Conservation (phyloP, 2,888 invertebrate species). For the Sinopyrophorus schimmeli region DNA sequence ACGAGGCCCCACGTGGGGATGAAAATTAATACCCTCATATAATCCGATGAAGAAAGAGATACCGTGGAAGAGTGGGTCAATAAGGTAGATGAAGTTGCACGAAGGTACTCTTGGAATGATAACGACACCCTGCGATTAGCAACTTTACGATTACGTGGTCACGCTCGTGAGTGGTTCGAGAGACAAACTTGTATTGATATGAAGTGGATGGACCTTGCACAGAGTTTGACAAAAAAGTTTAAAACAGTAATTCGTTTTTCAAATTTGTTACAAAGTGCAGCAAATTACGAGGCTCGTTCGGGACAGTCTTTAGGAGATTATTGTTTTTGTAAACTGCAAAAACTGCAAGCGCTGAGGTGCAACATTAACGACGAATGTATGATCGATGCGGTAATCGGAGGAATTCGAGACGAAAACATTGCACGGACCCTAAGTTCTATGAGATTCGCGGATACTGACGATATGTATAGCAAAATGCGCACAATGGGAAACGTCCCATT, state of each 20-base stretch:
- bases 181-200: conserved; percentile 10
- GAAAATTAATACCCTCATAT: conserved; percentile 7
- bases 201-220: conserved; percentile 25
- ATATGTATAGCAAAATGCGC: conserved; percentile 19
- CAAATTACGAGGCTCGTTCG: conserved; percentile 28
- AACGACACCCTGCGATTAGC: conserved; percentile 20
- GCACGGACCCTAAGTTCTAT: conserved; percentile 26
- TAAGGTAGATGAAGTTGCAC: conserved; percentile 18
- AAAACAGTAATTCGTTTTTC: conserved; percentile 28
- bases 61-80: conserved; percentile 17
- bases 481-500: conserved; percentile 16
- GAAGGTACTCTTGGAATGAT: conserved; percentile 28
- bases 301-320: conserved; percentile 31
- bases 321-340: conserved; percentile 33
- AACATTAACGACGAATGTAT: conserved; percentile 30
- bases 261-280: conserved; percentile 31
- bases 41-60: conserved; percentile 5
- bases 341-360: conserved; percentile 25
- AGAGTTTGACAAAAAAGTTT: conserved; percentile 24
- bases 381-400: conserved; percentile 34
- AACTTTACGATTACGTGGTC: conserved; percentile 16
- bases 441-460: conserved; percentile 6
- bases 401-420: conserved; percentile 29
- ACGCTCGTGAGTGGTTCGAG: conserved; percentile 30
- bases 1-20: no score